A percentile compares a stretch with the other conserved stretches of the same genome.
Conservation (phyloP, 1,140 invertebrate genomes). For the Ceratosolen solmsi region DNA sequence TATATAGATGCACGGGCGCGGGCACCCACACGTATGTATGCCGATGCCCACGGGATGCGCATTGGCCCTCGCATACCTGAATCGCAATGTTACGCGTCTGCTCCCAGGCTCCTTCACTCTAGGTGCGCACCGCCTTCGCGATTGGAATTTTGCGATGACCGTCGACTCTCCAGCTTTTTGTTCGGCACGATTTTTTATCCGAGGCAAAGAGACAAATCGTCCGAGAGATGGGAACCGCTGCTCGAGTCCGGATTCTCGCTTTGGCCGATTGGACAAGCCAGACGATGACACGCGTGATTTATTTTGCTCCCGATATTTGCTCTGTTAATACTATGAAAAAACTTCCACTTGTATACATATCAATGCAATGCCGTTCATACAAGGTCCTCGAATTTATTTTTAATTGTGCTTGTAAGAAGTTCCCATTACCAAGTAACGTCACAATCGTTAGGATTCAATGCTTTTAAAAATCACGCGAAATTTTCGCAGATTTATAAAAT, state of each 20-base stretch:
- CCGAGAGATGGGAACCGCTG: neutral
- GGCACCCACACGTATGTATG: neutral
- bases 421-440: too few species aligned
- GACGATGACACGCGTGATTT: neutral
- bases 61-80: neutral
- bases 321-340: too few species aligned
- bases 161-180: neutral
- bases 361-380: too few species aligned
- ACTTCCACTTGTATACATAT: too few species aligned
- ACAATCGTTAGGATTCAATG: too few species aligned
- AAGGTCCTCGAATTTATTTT: too few species aligned
- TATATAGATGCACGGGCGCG: too few species aligned
- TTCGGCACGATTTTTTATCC: neutral
- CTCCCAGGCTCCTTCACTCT: neutral
- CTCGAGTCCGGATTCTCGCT: neutral
- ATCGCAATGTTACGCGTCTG: neutral
- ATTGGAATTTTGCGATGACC: neutral
- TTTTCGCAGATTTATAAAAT: too few species aligned
- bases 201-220: neutral
- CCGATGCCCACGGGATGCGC: neutral
- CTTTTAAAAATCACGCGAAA: too few species aligned
- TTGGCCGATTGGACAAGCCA: neutral
- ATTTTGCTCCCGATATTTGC: neutral
- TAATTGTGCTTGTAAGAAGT: too few species aligned
- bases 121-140: neutral